Evolutionary conservation across 2,113 vertebrate genomes (phyloP), one percentile per base, ranked within the genome.

Genomic region (Sphaerodactylus townsendi): DNA sequence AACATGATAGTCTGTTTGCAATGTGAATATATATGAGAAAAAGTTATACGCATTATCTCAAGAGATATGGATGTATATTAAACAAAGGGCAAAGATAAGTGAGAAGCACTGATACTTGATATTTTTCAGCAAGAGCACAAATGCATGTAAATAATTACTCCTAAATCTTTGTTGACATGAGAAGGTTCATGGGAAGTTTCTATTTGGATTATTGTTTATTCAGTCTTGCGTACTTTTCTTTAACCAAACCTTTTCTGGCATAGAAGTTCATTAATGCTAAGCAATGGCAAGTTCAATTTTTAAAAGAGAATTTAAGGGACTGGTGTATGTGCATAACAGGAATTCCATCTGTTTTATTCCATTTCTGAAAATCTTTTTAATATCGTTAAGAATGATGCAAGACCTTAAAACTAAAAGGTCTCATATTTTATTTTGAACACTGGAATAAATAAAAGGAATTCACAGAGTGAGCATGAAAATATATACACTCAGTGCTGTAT

Each of bases 261-360:
- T 66, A 71, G 88, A 86, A 92, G 88, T 87, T 94, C 92, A 94
- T 94, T 94, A 94, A 92, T 89, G 87, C 66, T 80, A 94, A 80
- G 85, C 92, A 96, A 93, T 93, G 85, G 85, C 93, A 88, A 90
- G 91, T 86, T 82, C 91, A 87, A 83, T 65, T 92, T 93, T 87
- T 86, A 91, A 93, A 91, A 88, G 89, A 77, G 71, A 95, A 94
- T 93, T n/a, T 94, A 94, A 87, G 71, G 62, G 66, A 85, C 87
- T 84, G 84, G 90, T 91, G 80, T 84, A 93, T 71, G 85, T 90
- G 76, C 85, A 82, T 90, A 83, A 85, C 77, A 86, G 80, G 89
- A 87, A 53, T 71, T 90, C 84, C 65, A 84, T 93, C 92, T 93
- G 83, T 70, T 94, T 93, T 92, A 85, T 59, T 83, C 72, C 88